These are phyloP conservation scores for Leuctra nigra DNA, from an alignment of 2,888 invertebrate species.

Conservation along the genomic window DNA sequence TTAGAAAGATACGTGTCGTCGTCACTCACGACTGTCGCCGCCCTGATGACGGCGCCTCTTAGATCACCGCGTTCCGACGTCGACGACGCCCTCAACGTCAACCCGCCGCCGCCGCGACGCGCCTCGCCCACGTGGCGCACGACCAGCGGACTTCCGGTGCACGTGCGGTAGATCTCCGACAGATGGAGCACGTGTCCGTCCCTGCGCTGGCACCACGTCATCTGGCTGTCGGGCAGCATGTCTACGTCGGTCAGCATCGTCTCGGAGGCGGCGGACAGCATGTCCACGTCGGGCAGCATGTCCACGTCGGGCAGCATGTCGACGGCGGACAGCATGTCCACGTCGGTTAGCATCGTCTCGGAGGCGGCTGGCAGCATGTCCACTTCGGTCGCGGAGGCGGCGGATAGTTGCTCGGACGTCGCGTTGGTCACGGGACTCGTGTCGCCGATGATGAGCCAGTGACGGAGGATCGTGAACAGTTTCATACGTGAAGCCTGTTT, in stretches of 20 bases:
- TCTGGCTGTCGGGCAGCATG: conserved; percentile 14
- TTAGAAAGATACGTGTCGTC: too few relatives aligned
- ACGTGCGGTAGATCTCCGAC: conserved; percentile 8
- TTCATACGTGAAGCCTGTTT: conserved; percentile 13
- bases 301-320: not conserved
- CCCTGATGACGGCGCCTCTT: conserved; percentile 13
- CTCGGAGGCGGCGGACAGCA: not conserved
- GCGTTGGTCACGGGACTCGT: not conserved
- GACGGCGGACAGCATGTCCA: conserved; percentile 13
- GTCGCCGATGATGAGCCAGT: conserved; percentile 15
- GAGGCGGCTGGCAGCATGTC: not conserved
- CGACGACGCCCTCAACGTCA: not conserved
- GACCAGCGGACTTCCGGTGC: conserved; percentile 2
- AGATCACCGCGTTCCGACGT: conserved; percentile 11
- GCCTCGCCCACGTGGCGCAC: not conserved
- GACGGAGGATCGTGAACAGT: conserved; percentile 11
- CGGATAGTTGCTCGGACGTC: too few relatives aligned
- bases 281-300: not conserved
- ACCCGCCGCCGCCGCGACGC: not conserved
- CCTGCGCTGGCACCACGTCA: conserved; percentile 13
- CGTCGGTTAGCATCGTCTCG: not conserved
- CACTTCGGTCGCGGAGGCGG: not conserved
- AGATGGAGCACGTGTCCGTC: not conserved
- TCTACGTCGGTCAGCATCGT: not conserved
- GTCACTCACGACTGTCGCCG: conserved; percentile 18